Evolutionary conservation across 2,113 vertebrate genomes (phyloP), one percentile per base, ranked within the genome.

Genomic region (Melanerpes formicivorus): DNA sequence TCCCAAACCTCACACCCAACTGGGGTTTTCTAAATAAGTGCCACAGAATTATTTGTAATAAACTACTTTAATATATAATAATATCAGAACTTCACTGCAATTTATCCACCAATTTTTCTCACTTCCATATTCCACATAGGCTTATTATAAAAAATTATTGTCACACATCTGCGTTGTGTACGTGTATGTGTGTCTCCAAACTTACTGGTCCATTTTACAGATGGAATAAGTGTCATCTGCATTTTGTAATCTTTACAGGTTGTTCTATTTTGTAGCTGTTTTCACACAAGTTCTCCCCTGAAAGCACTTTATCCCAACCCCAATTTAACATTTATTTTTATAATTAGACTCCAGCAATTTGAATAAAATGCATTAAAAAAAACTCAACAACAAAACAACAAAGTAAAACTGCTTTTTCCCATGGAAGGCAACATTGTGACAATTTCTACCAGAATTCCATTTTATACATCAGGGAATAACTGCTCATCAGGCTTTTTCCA

Each of bases 71-170:
- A 83, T 79, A 60, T 69, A 80, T 88, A 84, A 72, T 55, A 89
- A 67, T 84, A 94, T 81, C 55, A 77, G 75, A 97, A 88, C 21
- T 56, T 60, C 72, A 42, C 73, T 40, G 70, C 90, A 87, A 92
- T 90, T 96, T 93, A 94, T 79, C 46, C 37, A 78, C 48, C 44
- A 69, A 18, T 95, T 78, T 81, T 87, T 80, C 60, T 92, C 74
- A 75, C 40, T 48, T 83, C 67, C 91, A 23, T 63, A 50, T 77
- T 58, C 66, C 65, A 87, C 3, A 5, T 50, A 55, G 69, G 14
- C 44, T 84, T 26, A 6, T 67, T 77, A 60, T 63, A 76, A 84
- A 80, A 46, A 17, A 37, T 93, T 92, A 72, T 77, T 92, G 40
- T 70, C 52, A 83, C 30, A 40, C 46, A 42, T 56, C 46, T 25